A percentile compares a stretch with the other conserved stretches of the same genome.
phyloP scores from a whole-genome alignment of 2,888 invertebrate species.

The Venusia cambrica region DNA sequence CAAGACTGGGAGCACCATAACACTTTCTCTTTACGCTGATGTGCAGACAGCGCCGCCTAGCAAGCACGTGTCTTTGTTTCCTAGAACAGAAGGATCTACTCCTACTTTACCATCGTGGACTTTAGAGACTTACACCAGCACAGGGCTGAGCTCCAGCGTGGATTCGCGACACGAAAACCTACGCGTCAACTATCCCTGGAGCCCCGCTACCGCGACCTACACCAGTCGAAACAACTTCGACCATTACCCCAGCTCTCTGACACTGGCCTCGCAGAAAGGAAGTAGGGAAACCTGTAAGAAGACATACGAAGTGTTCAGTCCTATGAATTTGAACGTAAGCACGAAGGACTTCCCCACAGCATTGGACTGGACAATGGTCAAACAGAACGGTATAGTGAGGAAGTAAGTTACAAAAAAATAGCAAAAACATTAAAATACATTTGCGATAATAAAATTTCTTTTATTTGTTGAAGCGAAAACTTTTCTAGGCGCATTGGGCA shows the following conservation, averaged over 20 bases:
- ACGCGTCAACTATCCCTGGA: conserved; percentile 44
- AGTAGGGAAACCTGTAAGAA: conserved; percentile 26
- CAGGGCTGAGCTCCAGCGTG: conserved; percentile 13
- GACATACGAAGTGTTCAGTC: conserved; percentile 10
- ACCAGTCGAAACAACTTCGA: too few species aligned
- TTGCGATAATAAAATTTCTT: too few species aligned
- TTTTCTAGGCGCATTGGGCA: too few species aligned
- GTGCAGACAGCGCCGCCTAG: conserved; percentile 1
- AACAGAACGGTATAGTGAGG: conserved; percentile 20
- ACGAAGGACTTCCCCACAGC: too few species aligned
- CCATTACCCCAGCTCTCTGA: conserved; percentile 42
- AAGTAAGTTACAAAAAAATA: conserved; percentile 35
- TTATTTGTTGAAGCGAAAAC: too few species aligned
- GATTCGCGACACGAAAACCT: conserved; percentile 14
- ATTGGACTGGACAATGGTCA: conserved; percentile 31
- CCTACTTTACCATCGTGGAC: conserved; percentile 46
- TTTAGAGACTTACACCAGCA: conserved; percentile 42
- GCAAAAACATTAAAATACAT: conserved; percentile 42
- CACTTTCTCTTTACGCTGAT: conserved; percentile 21
- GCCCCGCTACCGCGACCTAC: conserved; percentile 34
- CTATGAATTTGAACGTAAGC: conserved; percentile 27
- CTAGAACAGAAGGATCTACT: background rate
- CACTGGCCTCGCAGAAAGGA: conserved; percentile 28
- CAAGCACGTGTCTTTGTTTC: background rate
- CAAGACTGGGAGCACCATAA: conserved; percentile 19